Percentiles rank a stretch among this genome's conserved stretches.
Evolutionary conservation across 2,797 vertebrate species (phyloP).

Genomic region (Gouania willdenowi): DNA sequence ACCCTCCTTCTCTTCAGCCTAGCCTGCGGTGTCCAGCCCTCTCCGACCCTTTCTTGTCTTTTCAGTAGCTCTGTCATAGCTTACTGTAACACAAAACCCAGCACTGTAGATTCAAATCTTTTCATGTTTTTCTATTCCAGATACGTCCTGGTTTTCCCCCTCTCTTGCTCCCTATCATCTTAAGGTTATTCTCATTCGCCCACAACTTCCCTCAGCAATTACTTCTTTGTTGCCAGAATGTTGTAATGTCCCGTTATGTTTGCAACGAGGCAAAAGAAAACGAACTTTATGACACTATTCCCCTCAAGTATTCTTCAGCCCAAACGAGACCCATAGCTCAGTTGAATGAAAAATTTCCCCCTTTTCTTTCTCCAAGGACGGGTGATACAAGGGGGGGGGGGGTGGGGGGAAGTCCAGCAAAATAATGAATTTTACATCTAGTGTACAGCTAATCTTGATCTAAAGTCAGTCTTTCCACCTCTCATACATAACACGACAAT

Average conservation of each 20-base stretch:
- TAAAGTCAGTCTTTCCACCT: slow-evolving; percentile 18
- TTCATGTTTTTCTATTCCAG: slow-evolving; percentile 24
- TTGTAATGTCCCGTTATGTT: slow-evolving; percentile 52
- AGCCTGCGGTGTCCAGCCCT: slow-evolving; percentile 41
- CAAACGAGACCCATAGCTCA: slow-evolving; percentile 64
- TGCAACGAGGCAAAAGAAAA: slow-evolving; percentile 38
- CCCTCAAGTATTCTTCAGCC: slow-evolving; percentile 49
- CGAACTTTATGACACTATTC: slow-evolving; percentile 73
- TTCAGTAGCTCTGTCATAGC: slow-evolving; percentile 38
- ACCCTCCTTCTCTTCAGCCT: slow-evolving; percentile 29
- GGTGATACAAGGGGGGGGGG: slow-evolving; percentile 49
- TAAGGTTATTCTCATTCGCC: slow-evolving; percentile 52
- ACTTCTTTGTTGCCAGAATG: slow-evolving; percentile 38
- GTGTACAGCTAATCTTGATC: slow-evolving; percentile 21
- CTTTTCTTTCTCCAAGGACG: slow-evolving; percentile 50
- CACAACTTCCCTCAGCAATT: slow-evolving; percentile 22
- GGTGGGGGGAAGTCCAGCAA: slow-evolving; percentile 46
- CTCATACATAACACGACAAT: not conserved
- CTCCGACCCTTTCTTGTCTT: slow-evolving; percentile 57
- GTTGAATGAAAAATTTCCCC: slow-evolving; percentile 44
- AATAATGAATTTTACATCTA: slow-evolving; percentile 38
- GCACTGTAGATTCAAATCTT: slow-evolving; percentile 45
- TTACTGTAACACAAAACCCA: slow-evolving; percentile 47
- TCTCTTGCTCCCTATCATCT: slow-evolving; percentile 8
- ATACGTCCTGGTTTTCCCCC: slow-evolving; percentile 37